Evolutionary conservation across 2,797 vertebrate genomes (phyloP).

Genomic region (Triplophysa bombifrons): DNA sequence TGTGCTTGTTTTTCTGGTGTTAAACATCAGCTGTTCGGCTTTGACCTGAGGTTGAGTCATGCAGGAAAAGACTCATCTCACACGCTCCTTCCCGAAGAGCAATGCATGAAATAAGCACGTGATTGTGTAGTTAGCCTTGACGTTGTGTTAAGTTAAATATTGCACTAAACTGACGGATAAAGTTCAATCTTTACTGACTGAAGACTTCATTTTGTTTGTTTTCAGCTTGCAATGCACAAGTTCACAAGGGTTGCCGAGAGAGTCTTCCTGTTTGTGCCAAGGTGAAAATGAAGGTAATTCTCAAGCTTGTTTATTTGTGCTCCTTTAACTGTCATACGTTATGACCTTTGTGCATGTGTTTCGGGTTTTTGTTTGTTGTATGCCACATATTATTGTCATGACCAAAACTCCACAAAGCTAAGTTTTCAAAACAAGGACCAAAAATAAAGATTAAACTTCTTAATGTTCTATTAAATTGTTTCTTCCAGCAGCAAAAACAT

Average conservation of each 20-base stretch:
- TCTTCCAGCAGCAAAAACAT: constrained; percentile 74
- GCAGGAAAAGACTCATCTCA: constrained; percentile 8
- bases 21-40: constrained; percentile 18
- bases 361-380: not conserved
- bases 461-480: constrained; percentile 42
- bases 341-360: no score
- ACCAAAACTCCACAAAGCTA: not conserved
- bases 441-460: no score
- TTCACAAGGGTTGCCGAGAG: constrained; percentile 90
- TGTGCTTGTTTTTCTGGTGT: no score
- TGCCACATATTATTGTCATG: not conserved
- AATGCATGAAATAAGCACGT: no score
- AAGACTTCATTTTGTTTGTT: constrained; percentile 47
- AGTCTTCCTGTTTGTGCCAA: constrained; percentile 81
- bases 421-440: no score
- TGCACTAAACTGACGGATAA: not conserved
- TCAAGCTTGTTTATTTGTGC: not conserved
- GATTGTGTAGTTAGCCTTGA: no score
- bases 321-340: no score
- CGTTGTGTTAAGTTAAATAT: constrained; percentile 3
- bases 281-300: constrained; percentile 85
- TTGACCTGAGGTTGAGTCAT: not conserved
- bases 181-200: not conserved
- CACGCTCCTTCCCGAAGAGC: not conserved
- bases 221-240: constrained; percentile 83